phyloP scores from a whole-genome alignment of 2,888 invertebrate genomes.

The Agonum fuliginosum region DNA sequence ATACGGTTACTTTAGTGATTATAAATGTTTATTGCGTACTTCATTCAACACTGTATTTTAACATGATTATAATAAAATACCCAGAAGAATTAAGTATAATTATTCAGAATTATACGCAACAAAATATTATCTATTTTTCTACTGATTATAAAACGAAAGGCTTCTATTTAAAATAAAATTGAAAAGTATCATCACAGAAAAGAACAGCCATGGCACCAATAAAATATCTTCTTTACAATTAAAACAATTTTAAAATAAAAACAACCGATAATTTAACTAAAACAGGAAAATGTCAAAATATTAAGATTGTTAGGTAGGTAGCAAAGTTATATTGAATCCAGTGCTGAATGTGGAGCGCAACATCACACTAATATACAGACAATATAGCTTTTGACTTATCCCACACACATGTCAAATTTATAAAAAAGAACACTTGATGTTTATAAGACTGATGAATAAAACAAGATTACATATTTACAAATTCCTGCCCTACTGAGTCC shows the following conservation, averaged over 20 bases:
- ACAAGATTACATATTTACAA: constrained; percentile 53
- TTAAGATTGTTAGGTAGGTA: constrained; percentile 31
- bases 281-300: constrained; percentile 23
- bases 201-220: constrained; percentile 57
- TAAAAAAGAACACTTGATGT: constrained; percentile 49
- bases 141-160: constrained; percentile 7
- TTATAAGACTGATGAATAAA: constrained; percentile 41
- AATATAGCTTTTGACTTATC: constrained; percentile 54
- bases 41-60: constrained; percentile 58
- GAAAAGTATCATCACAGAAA: constrained; percentile 51
- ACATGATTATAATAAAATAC: not conserved
- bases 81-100: not conserved
- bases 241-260: constrained; percentile 40
- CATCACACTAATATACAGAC: constrained; percentile 54
- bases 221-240: constrained; percentile 44
- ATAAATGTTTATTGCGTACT: constrained; percentile 58
- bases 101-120: constrained; percentile 50
- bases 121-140: constrained; percentile 25
- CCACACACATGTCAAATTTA: constrained; percentile 56
- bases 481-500: constrained; percentile 27
- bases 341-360: constrained; percentile 56
- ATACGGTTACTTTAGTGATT: constrained; percentile 59
- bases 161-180: constrained; percentile 31
- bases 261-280: constrained; percentile 38
- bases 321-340: constrained; percentile 50